Base-by-base conservation (phyloP, 2,797 vertebrate species). In the Poecilia picta region DNA sequence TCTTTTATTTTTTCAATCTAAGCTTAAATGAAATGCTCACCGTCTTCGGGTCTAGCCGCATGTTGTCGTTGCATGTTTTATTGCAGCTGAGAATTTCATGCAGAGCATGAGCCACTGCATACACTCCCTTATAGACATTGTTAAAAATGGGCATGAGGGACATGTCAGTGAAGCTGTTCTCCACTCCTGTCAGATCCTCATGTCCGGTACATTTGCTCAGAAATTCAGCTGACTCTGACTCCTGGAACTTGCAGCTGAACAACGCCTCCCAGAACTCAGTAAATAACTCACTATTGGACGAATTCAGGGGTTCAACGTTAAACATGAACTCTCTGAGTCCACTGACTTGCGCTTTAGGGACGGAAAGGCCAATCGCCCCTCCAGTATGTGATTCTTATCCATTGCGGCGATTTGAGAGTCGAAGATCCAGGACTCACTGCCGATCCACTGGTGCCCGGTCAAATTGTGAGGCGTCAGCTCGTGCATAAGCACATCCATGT, bases 121-220 rank as follows among this genome's bases (percentile, higher is more conserved):
- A 95, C 8, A 95, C 94, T 43, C 78, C 94, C 85, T 95, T 96
- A 75, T 95, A 96, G 11, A 95, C 81, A 73, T 95, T 95, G 46
- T 91, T 92, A 75, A 93, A 93, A 46, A 94, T 94, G 0, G 93
- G 90, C 91, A 95, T 93, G 33, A 94, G 83, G 5, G 94, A 93
- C 91, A 94, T 93, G 39, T 95, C 93, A 76, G 89, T 94, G 76
- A 89, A 95, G 31, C 78, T 80, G 81, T 91, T 94, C 57, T 92
- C 55, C 10, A 93, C 47, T 25, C 72, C 72, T 3, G 25, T 83
- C 66, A 94, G 20, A 28, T 91, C 80, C 82, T 94, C 94, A 70
- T 83, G 10, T 76, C 93, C 93, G 23, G 90, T 93, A 73, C 94
- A 94, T 41, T 57, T 10, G 76, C 77, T 88, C 33, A 33, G 66